Percentiles rank a stretch among this genome's conserved stretches.
These are phyloP conservation scores for Drosophila pseudoobscura DNA, from an alignment of 1,140 invertebrate species.

Conservation along the genomic window DNA sequence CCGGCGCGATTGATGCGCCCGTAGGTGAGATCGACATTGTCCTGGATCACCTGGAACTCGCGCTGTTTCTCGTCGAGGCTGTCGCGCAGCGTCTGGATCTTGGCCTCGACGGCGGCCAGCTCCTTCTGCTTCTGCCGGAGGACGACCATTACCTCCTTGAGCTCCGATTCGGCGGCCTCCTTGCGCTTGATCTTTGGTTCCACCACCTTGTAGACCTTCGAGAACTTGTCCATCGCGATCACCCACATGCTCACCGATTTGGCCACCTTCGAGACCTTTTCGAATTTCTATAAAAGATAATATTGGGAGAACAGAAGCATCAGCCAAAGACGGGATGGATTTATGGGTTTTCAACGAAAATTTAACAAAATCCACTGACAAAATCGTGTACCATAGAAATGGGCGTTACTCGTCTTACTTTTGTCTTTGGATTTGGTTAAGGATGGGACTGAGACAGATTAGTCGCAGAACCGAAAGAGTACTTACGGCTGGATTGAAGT, in stretches of 20 bases:
- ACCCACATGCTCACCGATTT: constrained; percentile 96
- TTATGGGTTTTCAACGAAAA: no score
- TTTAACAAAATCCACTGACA: no score
- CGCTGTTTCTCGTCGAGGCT: constrained; percentile 86
- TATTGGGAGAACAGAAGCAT: no score
- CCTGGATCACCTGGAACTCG: constrained; percentile 88
- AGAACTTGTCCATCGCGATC: constrained; percentile 93
- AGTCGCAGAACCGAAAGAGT: background rate
- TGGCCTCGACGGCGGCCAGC: constrained; percentile 88
- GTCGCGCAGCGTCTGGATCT: constrained; percentile 80
- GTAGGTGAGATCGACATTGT: constrained; percentile 90
- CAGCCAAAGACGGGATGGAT: no score
- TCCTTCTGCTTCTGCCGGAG: constrained; percentile 92
- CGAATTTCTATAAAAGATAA: constrained; percentile 86
- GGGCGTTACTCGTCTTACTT: no score
- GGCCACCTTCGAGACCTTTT: constrained; percentile 91
- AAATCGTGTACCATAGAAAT: no score
- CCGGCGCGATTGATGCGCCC: constrained; percentile 91
- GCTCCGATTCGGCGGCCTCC: constrained; percentile 88
- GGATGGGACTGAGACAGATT: no score
- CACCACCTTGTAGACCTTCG: constrained; percentile 91
- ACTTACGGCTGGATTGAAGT: constrained; percentile 86
- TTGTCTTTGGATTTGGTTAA: no score
- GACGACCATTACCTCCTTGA: constrained; percentile 89
- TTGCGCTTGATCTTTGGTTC: constrained; percentile 93